A percentile compares a stretch with the other conserved stretches of the same genome.
Conservation (phyloP, 2,113 vertebrate genomes). For the Tautogolabrus adspersus region DNA sequence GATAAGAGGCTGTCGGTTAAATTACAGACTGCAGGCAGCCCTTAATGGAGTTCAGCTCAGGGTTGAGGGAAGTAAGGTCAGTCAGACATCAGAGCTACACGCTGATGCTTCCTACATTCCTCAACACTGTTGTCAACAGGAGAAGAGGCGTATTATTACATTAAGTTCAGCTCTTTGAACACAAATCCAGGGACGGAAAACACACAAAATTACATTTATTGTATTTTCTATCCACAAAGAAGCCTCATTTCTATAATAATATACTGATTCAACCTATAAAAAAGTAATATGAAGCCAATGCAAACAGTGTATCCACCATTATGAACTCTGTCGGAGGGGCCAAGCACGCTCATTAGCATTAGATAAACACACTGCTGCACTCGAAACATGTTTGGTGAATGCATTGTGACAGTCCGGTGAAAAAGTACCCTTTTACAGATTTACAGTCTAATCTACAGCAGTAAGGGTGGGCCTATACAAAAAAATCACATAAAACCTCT, state of each 20-base stretch:
- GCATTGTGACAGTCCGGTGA: conserved; percentile 31
- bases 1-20: conserved; percentile 80
- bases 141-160: conserved; percentile 56
- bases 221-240: conserved; percentile 16
- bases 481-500: conserved; percentile 25
- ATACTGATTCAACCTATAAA: neutral
- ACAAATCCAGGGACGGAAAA: conserved; percentile 15
- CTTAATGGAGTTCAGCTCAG: conserved; percentile 81
- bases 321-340: conserved; percentile 36
- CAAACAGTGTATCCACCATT: conserved; percentile 44
- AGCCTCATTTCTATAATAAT: conserved; percentile 22
- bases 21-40: conserved; percentile 81
- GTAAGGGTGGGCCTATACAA: conserved; percentile 28
- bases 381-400: conserved; percentile 27
- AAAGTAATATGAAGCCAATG: conserved; percentile 30
- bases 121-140: conserved; percentile 59
- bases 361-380: conserved; percentile 50
- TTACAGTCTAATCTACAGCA: conserved; percentile 27
- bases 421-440: conserved; percentile 43
- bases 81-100: conserved; percentile 63
- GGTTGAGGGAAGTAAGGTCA: conserved; percentile 80
- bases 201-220: conserved; percentile 7
- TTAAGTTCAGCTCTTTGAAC: conserved; percentile 35
- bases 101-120: conserved; percentile 71
- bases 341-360: conserved; percentile 58